phyloP scores from a whole-genome alignment of 2,888 invertebrate species.

The Pristionchus arcanus region DNA sequence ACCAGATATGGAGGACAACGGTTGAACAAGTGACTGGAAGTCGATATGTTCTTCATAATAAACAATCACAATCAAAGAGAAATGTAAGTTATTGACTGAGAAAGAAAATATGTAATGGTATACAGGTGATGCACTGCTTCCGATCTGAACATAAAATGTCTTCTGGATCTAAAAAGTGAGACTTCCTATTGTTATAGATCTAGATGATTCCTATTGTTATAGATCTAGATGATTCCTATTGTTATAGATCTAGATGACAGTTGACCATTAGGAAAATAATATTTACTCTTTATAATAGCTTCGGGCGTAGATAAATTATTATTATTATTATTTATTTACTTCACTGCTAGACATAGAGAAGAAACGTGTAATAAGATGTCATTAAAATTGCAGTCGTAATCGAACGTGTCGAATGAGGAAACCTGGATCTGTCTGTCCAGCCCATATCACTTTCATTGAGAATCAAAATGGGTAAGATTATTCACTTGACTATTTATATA shows the following conservation, averaged over 20 bases:
- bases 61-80: slow-evolving; percentile 36
- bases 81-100: not conserved
- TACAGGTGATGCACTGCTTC: slow-evolving; percentile 45
- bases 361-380: too few species aligned
- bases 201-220: too few species aligned
- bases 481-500: not conserved
- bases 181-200: too few species aligned
- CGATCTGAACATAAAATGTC: slow-evolving; percentile 34
- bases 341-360: too few species aligned
- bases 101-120: not conserved
- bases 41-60: slow-evolving; percentile 39
- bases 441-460: slow-evolving; percentile 42
- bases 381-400: not conserved
- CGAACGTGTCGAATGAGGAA: not conserved
- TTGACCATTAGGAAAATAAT: too few species aligned
- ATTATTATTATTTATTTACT: too few species aligned
- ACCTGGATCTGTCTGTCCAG: slow-evolving; percentile 36
- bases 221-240: too few species aligned
- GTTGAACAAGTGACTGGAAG: slow-evolving; percentile 19
- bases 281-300: too few species aligned
- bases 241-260: too few species aligned
- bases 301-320: too few species aligned
- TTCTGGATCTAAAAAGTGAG: not conserved
- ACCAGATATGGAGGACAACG: not conserved
- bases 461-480: not conserved